phyloP scores from a whole-genome alignment of 2,797 vertebrate genomes.

The Merluccius polli region DNA sequence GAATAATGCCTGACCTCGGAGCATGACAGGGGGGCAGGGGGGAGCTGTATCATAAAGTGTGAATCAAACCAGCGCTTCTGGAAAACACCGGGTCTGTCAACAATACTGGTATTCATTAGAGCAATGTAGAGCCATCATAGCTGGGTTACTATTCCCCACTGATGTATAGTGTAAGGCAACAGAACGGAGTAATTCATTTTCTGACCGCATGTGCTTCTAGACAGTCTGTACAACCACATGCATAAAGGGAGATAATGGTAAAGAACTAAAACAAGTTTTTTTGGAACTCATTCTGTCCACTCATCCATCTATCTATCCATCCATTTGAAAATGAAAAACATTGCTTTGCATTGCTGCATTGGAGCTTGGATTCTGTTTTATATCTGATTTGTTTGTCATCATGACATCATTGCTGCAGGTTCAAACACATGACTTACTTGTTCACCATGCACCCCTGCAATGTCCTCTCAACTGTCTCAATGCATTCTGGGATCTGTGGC shows the following conservation, averaged over 20 bases:
- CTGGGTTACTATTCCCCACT: background rate
- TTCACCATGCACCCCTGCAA: background rate
- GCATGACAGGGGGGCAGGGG: constrained; percentile 3
- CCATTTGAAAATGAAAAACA: too few species aligned
- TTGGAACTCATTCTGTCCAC: too few species aligned
- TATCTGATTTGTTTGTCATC: too few species aligned
- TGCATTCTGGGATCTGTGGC: background rate
- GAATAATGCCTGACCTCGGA: constrained; percentile 40
- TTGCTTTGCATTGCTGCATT: background rate
- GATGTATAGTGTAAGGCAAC: background rate
- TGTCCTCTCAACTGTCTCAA: background rate
- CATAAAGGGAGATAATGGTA: background rate
- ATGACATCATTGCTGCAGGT: background rate
- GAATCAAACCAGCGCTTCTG: background rate
- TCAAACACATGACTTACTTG: background rate
- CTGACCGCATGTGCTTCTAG: background rate
- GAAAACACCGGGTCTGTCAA: background rate
- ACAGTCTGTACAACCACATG: background rate
- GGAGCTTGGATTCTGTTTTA: background rate
- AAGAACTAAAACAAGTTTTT: too few species aligned
- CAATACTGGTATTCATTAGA: background rate
- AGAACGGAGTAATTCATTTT: background rate
- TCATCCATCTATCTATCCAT: too few species aligned
- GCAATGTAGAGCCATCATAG: background rate
- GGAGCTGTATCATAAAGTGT: too few species aligned